Percentiles rank a stretch among this genome's conserved stretches.
Evolutionary conservation across 1,140 invertebrate genomes (phyloP).

Genomic region (Heterodera carotae): DNA sequence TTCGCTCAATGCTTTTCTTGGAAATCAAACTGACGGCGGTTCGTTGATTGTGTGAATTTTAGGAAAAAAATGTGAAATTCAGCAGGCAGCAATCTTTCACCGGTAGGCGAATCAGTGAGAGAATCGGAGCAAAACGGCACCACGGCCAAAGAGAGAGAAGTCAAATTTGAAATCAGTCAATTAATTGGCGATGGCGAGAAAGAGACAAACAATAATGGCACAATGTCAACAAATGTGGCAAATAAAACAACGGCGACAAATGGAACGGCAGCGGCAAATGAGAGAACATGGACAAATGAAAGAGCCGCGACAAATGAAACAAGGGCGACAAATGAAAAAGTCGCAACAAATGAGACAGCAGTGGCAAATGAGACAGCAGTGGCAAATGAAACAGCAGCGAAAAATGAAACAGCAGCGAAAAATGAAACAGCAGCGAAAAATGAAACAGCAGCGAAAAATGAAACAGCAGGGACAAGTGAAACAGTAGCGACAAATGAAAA

Average conservation of each 20-base stretch:
- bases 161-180: not conserved
- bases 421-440: not conserved
- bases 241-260: constrained; percentile 11
- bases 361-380: not conserved
- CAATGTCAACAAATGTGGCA: not conserved
- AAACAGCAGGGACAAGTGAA: not conserved
- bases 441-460: not conserved
- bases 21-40: constrained; percentile 9
- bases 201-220: not conserved
- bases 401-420: constrained; percentile 10
- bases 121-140: not conserved
- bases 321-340: not conserved
- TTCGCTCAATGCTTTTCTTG: constrained; percentile 29
- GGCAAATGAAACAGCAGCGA: not conserved
- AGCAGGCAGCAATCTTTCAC: not conserved
- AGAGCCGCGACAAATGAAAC: not conserved
- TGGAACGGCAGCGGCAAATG: constrained; percentile 7
- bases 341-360: not conserved
- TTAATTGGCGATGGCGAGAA: not conserved
- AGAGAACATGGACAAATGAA: not conserved
- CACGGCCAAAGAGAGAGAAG: not conserved
- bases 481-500: not conserved
- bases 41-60: not conserved
- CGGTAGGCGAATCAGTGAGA: not conserved
- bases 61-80: not conserved